These are phyloP conservation scores for rabbit (Oryctolagus cuniculus) DNA, from an alignment of 2,113 vertebrate species.

Conservation along the genomic window DNA sequence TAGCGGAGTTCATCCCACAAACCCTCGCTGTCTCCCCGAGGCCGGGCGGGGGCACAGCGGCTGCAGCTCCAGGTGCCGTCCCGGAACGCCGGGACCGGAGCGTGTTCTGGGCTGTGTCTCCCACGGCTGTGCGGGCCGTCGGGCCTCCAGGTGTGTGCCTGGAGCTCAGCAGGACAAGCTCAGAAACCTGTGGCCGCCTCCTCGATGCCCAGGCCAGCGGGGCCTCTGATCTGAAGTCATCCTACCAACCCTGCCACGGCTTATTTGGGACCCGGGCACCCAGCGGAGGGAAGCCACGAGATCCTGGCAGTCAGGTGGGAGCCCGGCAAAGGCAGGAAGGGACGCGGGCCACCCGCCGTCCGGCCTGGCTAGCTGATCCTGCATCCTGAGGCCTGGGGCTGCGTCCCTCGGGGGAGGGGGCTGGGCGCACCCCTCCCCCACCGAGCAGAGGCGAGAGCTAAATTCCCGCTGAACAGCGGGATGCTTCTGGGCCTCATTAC, in stretches of 20 bases:
- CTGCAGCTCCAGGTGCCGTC: background rate
- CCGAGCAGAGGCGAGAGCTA: background rate
- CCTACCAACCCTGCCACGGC: rapidly evolving
- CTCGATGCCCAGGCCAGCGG: rapidly evolving
- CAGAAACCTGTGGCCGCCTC: background rate
- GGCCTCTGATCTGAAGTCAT: background rate
- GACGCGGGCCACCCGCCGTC: rapidly evolving
- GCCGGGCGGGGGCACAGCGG: background rate
- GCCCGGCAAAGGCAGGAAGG: background rate
- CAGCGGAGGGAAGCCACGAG: background rate
- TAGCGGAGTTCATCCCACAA: too few species aligned
- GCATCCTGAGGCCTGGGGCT: too few species aligned
- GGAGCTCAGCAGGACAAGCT: background rate
- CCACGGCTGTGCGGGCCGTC: rapidly evolving
- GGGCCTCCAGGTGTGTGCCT: background rate
- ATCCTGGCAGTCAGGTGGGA: rapidly evolving
- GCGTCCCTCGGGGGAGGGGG: background rate
- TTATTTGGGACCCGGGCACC: background rate
- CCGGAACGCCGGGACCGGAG: background rate
- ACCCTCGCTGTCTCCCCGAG: too few species aligned
- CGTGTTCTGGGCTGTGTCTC: rapidly evolving
- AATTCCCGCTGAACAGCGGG: conserved; percentile 66
- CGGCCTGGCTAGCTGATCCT: background rate
- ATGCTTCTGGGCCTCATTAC: conserved; percentile 70
- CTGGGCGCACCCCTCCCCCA: rapidly evolving